Conservation (phyloP, 2,113 vertebrate genomes). For the Motacilla tschutschensis region DNA sequence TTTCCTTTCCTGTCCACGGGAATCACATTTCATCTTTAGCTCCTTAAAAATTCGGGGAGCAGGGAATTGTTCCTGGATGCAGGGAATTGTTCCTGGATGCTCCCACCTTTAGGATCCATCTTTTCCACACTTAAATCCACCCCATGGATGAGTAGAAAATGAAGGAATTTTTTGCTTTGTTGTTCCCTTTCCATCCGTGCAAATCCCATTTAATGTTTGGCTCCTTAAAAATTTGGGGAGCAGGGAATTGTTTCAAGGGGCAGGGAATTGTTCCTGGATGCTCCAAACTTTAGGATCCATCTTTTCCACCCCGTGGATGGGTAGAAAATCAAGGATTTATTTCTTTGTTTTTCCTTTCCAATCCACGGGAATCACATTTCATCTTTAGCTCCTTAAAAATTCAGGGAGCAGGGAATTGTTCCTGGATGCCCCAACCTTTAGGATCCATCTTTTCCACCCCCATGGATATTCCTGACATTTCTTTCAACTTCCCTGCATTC, state of each 20-base stretch:
- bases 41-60: too few relatives aligned
- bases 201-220: not conserved
- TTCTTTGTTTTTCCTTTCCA: too few relatives aligned
- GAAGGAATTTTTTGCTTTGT: too few relatives aligned
- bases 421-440: not conserved
- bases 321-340: too few relatives aligned
- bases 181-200: too few relatives aligned
- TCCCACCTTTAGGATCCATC: not conserved
- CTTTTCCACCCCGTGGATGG: too few relatives aligned
- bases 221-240: not conserved
- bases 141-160: too few relatives aligned
- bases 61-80: too few relatives aligned
- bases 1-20: too few relatives aligned
- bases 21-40: not conserved
- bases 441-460: not conserved
- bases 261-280: not conserved
- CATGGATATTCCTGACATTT: not conserved
- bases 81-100: not conserved
- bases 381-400: not conserved
- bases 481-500: not conserved
- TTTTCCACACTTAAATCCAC: too few relatives aligned
- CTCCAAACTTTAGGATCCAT: too few relatives aligned
- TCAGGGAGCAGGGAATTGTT: not conserved
- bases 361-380: not conserved
- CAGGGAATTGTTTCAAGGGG: too few relatives aligned